Conservation (phyloP, 2,888 invertebrate genomes). For the Cerastis leucographa region DNA sequence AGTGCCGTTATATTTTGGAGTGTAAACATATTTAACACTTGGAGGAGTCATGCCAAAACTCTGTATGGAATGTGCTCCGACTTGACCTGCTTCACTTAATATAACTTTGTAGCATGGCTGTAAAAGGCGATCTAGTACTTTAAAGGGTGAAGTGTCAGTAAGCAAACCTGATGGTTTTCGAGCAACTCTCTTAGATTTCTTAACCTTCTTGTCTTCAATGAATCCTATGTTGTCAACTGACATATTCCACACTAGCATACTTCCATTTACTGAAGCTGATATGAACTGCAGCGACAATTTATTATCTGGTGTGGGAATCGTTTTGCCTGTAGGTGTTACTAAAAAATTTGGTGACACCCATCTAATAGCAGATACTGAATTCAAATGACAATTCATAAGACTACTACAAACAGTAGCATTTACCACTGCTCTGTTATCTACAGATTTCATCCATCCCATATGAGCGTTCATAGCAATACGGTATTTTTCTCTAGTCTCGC, state of each 20-base stretch:
- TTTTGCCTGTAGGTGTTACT: conserved; percentile 91
- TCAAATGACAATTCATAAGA: conserved; percentile 91
- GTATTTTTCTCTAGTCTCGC: conserved; percentile 92
- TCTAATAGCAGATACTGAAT: conserved; percentile 91
- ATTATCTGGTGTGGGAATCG: conserved; percentile 74
- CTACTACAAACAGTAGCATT: conserved; percentile 91
- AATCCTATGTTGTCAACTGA: conserved; percentile 85
- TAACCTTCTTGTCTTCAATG: conserved; percentile 81
- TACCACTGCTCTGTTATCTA: conserved; percentile 90
- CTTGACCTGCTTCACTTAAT: conserved; percentile 85
- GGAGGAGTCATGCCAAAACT: conserved; percentile 83
- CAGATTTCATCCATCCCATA: conserved; percentile 93
- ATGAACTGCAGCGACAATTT: conserved; percentile 91
- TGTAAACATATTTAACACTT: conserved; percentile 78
- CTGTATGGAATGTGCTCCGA: conserved; percentile 83
- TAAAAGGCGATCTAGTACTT: conserved; percentile 91
- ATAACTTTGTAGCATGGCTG: conserved; percentile 92
- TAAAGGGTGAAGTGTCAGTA: conserved; percentile 91
- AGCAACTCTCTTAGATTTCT: conserved; percentile 85
- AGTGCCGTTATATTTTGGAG: conserved; percentile 75
- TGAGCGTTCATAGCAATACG: conserved; percentile 91
- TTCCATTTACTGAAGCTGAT: conserved; percentile 92
- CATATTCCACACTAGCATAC: conserved; percentile 93
- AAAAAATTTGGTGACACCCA: conserved; percentile 93
- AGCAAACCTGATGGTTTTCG: conserved; percentile 91